phyloP scores from a whole-genome alignment of 2,888 invertebrate genomes.

The Meiosimyza decipiens region DNA sequence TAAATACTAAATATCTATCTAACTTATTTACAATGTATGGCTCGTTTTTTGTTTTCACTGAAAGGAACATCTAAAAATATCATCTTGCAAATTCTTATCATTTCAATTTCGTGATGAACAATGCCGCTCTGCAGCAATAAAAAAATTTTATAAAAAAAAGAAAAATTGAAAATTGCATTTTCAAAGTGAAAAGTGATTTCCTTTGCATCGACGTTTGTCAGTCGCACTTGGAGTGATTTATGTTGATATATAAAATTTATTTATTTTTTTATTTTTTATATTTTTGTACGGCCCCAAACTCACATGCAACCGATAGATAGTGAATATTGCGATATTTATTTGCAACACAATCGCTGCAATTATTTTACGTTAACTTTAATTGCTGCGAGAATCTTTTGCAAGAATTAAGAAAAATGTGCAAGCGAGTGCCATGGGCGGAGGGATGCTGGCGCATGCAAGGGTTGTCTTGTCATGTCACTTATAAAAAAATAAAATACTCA shows the following conservation, averaged over 20 bases:
- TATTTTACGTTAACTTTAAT: slow-evolving; percentile 1
- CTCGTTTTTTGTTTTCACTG: neutral
- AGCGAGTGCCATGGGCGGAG: too few relatives aligned
- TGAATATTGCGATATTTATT: neutral
- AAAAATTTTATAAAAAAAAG: neutral
- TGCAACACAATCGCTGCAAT: slow-evolving; percentile 11
- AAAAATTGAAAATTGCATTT: neutral
- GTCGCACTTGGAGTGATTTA: slow-evolving; percentile 64
- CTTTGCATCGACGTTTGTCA: slow-evolving; percentile 57
- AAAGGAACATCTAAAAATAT: slow-evolving; percentile 6
- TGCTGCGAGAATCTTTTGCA: neutral
- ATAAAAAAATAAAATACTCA: slow-evolving; percentile 17
- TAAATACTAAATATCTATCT: neutral
- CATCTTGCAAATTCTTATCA: slow-evolving; percentile 12
- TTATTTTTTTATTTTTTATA: neutral
- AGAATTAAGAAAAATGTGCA: too few relatives aligned
- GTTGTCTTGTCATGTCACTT: slow-evolving; percentile 7
- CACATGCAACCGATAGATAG: neutral
- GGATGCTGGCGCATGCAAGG: neutral
- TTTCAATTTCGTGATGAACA: neutral
- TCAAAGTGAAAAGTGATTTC: slow-evolving; percentile 25
- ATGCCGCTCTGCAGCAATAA: slow-evolving; percentile 11
- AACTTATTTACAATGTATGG: neutral
- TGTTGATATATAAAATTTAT: slow-evolving; percentile 44
- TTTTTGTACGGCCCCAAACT: neutral